Base-by-base conservation (phyloP, 2,797 vertebrate genomes). In the Siniperca scherzeri region DNA sequence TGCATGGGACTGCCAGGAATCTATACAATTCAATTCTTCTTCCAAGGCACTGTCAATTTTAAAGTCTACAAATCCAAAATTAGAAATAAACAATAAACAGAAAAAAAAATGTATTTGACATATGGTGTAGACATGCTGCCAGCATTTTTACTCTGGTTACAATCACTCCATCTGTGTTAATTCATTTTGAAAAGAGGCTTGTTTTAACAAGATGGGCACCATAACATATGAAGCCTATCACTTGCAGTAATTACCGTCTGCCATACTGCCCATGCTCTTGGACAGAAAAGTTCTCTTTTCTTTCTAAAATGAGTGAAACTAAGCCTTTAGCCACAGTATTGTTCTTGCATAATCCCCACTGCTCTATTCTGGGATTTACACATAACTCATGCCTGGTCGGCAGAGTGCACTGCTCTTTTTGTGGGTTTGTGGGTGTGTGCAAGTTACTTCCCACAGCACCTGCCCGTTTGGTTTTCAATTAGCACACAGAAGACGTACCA, bases 291-390 rank as follows among this genome's bases (percentile, higher is more conserved):
- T 80, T 79, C 46, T 85, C 42, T 40, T 88, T 91, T 90, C 83
- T 74, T 53, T 81, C 57, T 69, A 25, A 89, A 93, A 89, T 60
- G 69, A 92, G 85, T 81, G 72, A 89, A 90, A 85, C 91, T 83
- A 90, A 93, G 81, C 88, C 79, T 92, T 93, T 93, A 78, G 82
- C 87, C 52, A 30, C 85, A 71, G 86, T 59, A 76, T 89, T 91
- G 84, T 92, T 88, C 86, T 93, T 89, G 72, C 81, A 57, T 91
- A 89, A 93, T 91, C 87, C 87, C 84, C 36, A 44, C 77, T 72
- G 87, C 79, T 91, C 85, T 78, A 80, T 89, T 87, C 90, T 85
- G 80, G 88, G 88, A 82, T 52, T 81, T 59, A 11, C 71, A 84
- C 77, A 74, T 75, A 75, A 38, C 64, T 74, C 66, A 27, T 19